phyloP scores from a whole-genome alignment of 2,797 vertebrate species.

The Liasis olivaceus region DNA sequence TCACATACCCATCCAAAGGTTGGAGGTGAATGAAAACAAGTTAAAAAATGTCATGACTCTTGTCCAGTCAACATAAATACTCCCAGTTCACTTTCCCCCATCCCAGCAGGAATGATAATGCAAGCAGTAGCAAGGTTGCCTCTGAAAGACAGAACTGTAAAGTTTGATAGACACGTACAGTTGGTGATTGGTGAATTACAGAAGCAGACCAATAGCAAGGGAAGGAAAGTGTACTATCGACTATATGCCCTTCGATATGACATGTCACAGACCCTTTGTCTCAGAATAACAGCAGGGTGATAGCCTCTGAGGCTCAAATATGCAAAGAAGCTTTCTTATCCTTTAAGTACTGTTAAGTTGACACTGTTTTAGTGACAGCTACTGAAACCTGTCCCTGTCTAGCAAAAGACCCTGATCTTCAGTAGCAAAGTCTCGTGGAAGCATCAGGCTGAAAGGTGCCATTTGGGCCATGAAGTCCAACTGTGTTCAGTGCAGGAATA shows the following conservation, averaged over 20 bases:
- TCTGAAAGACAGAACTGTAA: neutral
- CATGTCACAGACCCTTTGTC: neutral
- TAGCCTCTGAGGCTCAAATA: neutral
- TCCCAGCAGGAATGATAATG: neutral
- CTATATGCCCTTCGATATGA: neutral
- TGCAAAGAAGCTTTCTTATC: neutral
- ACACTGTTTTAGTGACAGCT: neutral
- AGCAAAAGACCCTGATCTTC: neutral
- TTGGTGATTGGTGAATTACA: neutral
- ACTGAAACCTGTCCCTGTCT: neutral
- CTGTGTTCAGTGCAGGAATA: neutral
- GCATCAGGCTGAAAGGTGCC: neutral
- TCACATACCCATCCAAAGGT: neutral
- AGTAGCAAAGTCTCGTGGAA: neutral
- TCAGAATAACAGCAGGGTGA: neutral
- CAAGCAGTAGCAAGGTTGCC: neutral
- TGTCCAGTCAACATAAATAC: neutral
- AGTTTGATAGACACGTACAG: neutral
- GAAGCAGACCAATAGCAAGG: too few relatives aligned
- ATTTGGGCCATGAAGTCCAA: neutral
- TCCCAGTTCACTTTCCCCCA: neutral
- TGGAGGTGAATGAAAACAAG: neutral
- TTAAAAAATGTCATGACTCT: neutral
- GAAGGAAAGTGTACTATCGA: neutral
- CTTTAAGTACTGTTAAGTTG: neutral